Evolutionary conservation across 2,797 vertebrate species (phyloP), one percentile per base, ranked within the genome.

Genomic region (Myiotriccus ornatus): DNA sequence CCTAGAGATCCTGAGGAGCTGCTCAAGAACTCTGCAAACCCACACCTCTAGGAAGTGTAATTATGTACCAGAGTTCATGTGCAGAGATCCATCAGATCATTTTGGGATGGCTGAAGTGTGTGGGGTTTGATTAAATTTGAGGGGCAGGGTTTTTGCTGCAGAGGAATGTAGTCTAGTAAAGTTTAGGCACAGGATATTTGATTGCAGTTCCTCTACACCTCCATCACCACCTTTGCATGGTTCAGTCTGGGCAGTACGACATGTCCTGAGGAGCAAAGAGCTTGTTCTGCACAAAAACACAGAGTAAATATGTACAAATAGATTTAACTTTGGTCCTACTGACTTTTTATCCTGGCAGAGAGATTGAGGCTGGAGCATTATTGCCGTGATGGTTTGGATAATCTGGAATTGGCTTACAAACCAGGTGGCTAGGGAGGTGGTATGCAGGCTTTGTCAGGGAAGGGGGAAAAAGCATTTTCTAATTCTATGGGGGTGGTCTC

Each of bases 31-130:
- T 7, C 7, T 46, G 19, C 12, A 7, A 17, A 4, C 16, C 43
- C 3, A 3, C 59, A 35, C 10, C 7, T 67, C 2, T 3, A 18
- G 59, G 39, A 80, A 28, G 12, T 9, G 6, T 35, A 1, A 6
- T 56, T 59, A 3, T 6, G 6, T 62, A 11, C 18, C 4, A 24
- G 41, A 50, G 49, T n/a, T 76, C 50, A 27, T 41, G 2, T 35
- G 28, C 23, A 49, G 59, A 81, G 67, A 64, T 69, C 35, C 62
- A 24, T 28, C 21, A 41, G 49, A 30, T 84, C 67, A 3, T 67
- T 84, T 39, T 70, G 75, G 9, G 39, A 8, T 34, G 43, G 25
- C 12, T 75, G 39, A 39, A 83, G 27, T 53, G n/a, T 25, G 16
- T 78, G 56, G 57, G 50, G 15, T 60, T 59, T 44, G 19, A n/a